A percentile compares a stretch with the other conserved stretches of the same genome.
These are phyloP conservation scores for Pantherophis alleghaniensis DNA, from an alignment of 2,797 vertebrate species.

Conservation along the genomic window DNA sequence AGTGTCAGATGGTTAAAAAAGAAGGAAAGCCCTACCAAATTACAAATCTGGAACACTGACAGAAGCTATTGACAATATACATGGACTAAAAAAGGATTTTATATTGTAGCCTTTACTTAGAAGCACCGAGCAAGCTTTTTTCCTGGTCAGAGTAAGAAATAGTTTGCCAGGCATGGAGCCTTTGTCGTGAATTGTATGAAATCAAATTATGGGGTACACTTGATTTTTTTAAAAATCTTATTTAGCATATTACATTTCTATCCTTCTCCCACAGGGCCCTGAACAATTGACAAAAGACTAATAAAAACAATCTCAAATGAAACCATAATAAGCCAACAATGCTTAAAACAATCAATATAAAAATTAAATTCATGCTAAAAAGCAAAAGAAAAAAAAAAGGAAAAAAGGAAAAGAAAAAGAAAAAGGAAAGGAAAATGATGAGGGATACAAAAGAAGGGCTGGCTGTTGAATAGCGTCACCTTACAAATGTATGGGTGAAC, in stretches of 20 bases:
- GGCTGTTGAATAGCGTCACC: not conserved
- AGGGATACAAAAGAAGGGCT: not conserved
- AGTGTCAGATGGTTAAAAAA: not conserved
- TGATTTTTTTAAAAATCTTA: not conserved
- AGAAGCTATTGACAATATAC: not conserved
- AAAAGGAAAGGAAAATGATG: not conserved
- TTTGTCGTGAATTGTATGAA: not conserved
- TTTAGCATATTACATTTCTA: not conserved
- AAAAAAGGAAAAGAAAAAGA: too few relatives aligned
- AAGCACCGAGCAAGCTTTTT: not conserved
- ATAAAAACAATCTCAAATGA: not conserved
- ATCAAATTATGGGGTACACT: not conserved
- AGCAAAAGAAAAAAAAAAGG: not conserved
- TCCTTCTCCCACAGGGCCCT: not conserved
- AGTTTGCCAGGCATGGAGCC: not conserved
- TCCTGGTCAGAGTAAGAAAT: not conserved
- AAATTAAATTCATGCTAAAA: not conserved
- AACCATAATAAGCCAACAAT: not conserved
- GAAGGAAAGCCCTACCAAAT: not conserved
- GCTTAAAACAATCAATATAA: not conserved
- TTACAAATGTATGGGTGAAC: not conserved
- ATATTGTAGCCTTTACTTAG: conserved; percentile 19
- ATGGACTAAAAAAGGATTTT: conserved; percentile 14
- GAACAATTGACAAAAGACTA: not conserved
- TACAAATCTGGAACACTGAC: not conserved